phyloP scores from a whole-genome alignment of 2,888 invertebrate genomes.

The Axea sp. region DNA sequence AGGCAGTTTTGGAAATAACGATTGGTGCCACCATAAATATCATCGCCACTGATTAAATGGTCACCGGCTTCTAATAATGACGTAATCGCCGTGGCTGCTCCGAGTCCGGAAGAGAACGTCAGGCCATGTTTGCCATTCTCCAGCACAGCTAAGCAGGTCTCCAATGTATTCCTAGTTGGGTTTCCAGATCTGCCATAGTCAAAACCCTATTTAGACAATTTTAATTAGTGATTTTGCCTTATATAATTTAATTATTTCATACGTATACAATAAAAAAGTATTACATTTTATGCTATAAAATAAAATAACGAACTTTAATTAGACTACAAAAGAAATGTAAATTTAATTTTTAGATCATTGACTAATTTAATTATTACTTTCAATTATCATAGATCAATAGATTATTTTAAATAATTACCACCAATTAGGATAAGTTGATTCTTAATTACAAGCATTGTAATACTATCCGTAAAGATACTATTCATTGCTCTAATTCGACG shows the following conservation, averaged over 20 bases:
- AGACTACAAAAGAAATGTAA: too few relatives aligned
- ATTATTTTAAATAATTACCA: slow-evolving; percentile 37
- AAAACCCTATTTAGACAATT: slow-evolving; percentile 85
- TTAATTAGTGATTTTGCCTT: too few relatives aligned
- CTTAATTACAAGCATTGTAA: slow-evolving; percentile 14
- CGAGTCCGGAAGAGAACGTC: slow-evolving; percentile 94
- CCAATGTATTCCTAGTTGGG: slow-evolving; percentile 93
- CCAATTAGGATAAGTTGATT: slow-evolving; percentile 24
- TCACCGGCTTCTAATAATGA: slow-evolving; percentile 91
- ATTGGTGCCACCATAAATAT: slow-evolving; percentile 97
- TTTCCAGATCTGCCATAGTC: slow-evolving; percentile 97
- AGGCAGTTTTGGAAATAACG: slow-evolving; percentile 84
- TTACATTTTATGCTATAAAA: too few relatives aligned
- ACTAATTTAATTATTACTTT: too few relatives aligned
- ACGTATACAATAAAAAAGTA: not conserved
- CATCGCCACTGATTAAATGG: slow-evolving; percentile 93
- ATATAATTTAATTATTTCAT: too few relatives aligned
- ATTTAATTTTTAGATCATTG: too few relatives aligned
- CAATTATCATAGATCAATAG: too few relatives aligned
- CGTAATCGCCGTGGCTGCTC: slow-evolving; percentile 88
- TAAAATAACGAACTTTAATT: too few relatives aligned
- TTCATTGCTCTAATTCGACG: slow-evolving; percentile 13
- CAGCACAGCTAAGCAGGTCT: slow-evolving; percentile 92
- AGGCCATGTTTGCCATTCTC: slow-evolving; percentile 93
- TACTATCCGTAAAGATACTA: too few relatives aligned